Percentiles rank a stretch among this genome's conserved stretches.
These are phyloP conservation scores for Chitala chitala DNA, from an alignment of 2,113 vertebrate genomes.

Conservation along the genomic window DNA sequence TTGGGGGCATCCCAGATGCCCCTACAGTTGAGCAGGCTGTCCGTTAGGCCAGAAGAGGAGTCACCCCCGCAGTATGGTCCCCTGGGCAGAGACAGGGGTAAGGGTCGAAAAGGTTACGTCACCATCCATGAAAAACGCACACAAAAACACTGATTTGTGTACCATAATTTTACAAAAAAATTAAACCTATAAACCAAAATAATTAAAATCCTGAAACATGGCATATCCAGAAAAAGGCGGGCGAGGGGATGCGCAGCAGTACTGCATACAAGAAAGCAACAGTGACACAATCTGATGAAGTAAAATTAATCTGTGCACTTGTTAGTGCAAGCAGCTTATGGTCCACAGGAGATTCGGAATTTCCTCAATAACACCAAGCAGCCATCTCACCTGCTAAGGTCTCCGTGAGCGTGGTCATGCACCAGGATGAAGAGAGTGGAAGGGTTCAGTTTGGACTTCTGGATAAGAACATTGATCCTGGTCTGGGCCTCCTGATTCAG, in stretches of 20 bases:
- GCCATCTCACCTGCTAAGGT: constrained; percentile 74
- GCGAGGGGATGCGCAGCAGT: constrained; percentile 84
- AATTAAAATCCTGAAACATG: too few species aligned
- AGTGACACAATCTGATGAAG: too few species aligned
- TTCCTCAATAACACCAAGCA: neutral
- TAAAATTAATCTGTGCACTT: too few species aligned
- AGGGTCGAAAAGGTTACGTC: too few species aligned
- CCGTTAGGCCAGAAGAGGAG: constrained; percentile 72
- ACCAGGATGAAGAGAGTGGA: constrained; percentile 91
- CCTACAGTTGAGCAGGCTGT: constrained; percentile 84
- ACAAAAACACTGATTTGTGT: neutral
- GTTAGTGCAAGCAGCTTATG: too few species aligned
- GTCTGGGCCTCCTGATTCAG: constrained; percentile 74
- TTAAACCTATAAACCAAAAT: too few species aligned
- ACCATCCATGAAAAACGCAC: constrained; percentile 9
- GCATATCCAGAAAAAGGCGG: too few species aligned
- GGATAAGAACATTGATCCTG: constrained; percentile 78
- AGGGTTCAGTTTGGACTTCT: constrained; percentile 80
- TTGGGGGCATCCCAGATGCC: constrained; percentile 87
- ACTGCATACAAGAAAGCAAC: too few species aligned
- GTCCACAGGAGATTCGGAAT: neutral
- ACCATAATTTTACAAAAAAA: too few species aligned
- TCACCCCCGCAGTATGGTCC: constrained; percentile 56
- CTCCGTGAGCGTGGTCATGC: constrained; percentile 95
- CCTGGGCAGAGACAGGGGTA: constrained; percentile 29